Evolutionary conservation across 2,113 vertebrate species (phyloP).

Genomic region (Oxyura jamaicensis): DNA sequence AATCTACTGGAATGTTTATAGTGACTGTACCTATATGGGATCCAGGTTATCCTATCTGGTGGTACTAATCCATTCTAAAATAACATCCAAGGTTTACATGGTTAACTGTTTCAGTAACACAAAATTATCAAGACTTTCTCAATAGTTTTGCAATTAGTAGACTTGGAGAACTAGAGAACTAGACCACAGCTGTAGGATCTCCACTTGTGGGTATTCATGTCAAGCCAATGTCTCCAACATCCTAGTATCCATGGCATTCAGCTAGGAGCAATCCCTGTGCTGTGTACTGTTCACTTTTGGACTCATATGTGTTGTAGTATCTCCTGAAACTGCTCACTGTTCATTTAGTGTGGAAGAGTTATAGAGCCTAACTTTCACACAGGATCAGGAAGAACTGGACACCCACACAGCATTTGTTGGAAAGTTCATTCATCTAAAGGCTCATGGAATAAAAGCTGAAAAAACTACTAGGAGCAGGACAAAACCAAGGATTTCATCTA

Average conservation of each 20-base stretch:
- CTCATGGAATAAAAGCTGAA: background rate
- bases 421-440: background rate
- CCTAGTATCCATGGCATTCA: background rate
- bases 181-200: background rate
- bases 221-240: background rate
- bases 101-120: background rate
- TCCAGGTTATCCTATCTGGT: background rate
- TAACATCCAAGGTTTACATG: background rate
- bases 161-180: background rate
- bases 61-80: background rate
- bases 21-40: background rate
- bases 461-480: background rate
- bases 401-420: background rate
- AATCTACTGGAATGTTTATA: background rate
- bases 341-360: background rate
- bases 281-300: background rate
- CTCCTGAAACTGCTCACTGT: background rate
- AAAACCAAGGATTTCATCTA: rapidly evolving
- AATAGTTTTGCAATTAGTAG: background rate
- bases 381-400: background rate
- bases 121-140: background rate
- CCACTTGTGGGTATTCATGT: background rate
- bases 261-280: background rate
- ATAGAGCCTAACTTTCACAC: background rate
- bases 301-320: background rate